Evolutionary conservation across 2,888 invertebrate genomes (phyloP), one percentile per base, ranked within the genome.

Genomic region (Tineola bisselliella): DNA sequence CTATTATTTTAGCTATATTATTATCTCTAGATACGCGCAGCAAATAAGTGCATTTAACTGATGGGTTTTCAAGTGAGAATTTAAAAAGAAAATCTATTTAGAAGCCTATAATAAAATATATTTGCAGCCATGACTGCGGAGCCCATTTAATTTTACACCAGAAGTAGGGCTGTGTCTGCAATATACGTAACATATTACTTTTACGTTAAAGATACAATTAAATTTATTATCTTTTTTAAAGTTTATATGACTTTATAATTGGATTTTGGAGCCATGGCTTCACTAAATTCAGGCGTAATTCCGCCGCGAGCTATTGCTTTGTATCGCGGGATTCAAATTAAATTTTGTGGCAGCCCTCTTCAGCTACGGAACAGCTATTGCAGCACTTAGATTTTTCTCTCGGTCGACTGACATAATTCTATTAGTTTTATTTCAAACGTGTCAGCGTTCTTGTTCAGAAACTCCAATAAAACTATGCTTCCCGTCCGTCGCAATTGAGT

Each of bases 351-450:
- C 48, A 48, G 17, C 17, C 48, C 48, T 13, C 48, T 17, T 10
- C 25, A 6, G 25, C 48, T 10, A 48, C 48, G 48, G 6, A 17
- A 25, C 18, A 19, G 25, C 54, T 48, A 5, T 54, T 54, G 25
- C 25, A 54, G 54, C 54, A 54, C 54, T 54, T 54, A 54, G 25
- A 54, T 12, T 25, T 54, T 54, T 54, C 17, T 54, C 54, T 25
- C 54, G 54, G 19, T 58, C 58, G 58, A 33, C 58, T 33, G 58
- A 31, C 33, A 33, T 58, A 58, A 58, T 33, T 58, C 15, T 31
- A 33, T 58, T 58, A 58, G 58, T 58, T 58, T 58, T 58, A 58
- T 58, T 58, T 58, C 33, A 58, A 58, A 58, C 58, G 58, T 58
- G 58, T 58, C 58, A 33, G 58, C 58, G 17, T 58, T 58, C 58